These are phyloP conservation scores for Eupeodes luniger DNA, from an alignment of 2,888 invertebrate genomes.

Conservation along the genomic window DNA sequence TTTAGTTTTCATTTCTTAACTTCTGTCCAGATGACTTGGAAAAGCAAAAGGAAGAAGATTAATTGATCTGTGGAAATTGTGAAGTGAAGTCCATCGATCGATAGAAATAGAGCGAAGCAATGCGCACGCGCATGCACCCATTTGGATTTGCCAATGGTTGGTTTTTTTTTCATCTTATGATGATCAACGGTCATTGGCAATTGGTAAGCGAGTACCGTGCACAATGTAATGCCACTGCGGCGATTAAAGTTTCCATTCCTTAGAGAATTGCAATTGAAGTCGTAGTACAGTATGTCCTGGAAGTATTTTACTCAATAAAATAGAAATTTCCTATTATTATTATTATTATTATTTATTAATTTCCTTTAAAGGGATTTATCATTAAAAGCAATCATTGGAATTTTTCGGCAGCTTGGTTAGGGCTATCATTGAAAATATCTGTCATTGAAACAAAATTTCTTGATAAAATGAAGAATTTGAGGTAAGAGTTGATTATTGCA, in stretches of 20 bases:
- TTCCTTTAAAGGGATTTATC: no score
- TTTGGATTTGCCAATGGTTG: slow-evolving; percentile 61
- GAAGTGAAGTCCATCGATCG: slow-evolving; percentile 73
- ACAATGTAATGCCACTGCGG: slow-evolving; percentile 53
- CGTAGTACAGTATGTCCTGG: slow-evolving; percentile 13
- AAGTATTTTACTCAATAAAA: not conserved
- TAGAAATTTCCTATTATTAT: no score
- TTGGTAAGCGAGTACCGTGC: slow-evolving; percentile 19
- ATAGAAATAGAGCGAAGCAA: slow-evolving; percentile 60
- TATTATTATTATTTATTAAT: no score
- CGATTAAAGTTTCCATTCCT: not conserved
- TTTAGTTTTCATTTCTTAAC: not conserved
- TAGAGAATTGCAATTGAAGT: not conserved
- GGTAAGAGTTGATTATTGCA: no score
- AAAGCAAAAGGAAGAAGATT: slow-evolving; percentile 60
- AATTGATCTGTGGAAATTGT: slow-evolving; percentile 69
- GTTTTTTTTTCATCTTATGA: slow-evolving; percentile 13
- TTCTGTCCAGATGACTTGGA: slow-evolving; percentile 40
- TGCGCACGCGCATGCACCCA: slow-evolving; percentile 73
- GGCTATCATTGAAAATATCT: no score
- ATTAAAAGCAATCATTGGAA: no score
- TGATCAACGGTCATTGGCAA: slow-evolving; percentile 68
- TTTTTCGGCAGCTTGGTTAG: no score
- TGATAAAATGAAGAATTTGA: no score
- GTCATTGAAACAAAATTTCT: no score